Evolutionary conservation across 2,888 invertebrate genomes (phyloP).

Genomic region (Panopea generosa): DNA sequence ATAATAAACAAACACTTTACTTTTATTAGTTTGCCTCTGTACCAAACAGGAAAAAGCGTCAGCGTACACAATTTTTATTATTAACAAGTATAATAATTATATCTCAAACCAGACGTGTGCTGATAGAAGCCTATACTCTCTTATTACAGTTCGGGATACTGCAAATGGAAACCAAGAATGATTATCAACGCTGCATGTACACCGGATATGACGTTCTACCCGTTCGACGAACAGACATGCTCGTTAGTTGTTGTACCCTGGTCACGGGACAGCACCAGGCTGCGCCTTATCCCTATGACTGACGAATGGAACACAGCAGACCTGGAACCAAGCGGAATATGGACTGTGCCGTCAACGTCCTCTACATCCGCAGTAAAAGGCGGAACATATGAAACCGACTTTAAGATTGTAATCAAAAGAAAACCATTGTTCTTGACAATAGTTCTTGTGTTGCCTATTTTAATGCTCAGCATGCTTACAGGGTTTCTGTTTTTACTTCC

Average conservation of each 20-base stretch:
- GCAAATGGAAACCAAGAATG: constrained; percentile 53
- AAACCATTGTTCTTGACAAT: constrained; percentile 46
- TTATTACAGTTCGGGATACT: constrained; percentile 14
- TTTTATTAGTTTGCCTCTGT: too few species aligned
- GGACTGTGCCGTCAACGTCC: constrained; percentile 37
- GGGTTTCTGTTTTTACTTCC: constrained; percentile 60
- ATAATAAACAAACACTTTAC: too few species aligned
- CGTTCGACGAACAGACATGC: constrained; percentile 57
- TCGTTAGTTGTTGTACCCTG: constrained; percentile 41
- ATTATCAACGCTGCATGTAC: constrained; percentile 49
- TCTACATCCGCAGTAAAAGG: constrained; percentile 10
- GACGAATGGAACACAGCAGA: constrained; percentile 34
- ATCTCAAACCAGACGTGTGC: too few species aligned
- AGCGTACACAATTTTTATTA: too few species aligned
- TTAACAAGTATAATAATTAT: too few species aligned
- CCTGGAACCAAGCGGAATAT: constrained; percentile 40
- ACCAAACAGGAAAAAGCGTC: too few species aligned
- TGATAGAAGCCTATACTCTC: too few species aligned
- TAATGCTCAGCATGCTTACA: constrained; percentile 45
- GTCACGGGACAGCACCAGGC: constrained; percentile 13
- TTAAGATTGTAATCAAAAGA: constrained; percentile 46
- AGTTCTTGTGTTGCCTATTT: constrained; percentile 56
- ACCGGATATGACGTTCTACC: constrained; percentile 55
- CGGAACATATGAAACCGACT: constrained; percentile 32
- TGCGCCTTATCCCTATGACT: constrained; percentile 10